Base-by-base conservation (phyloP, 2,113 vertebrate genomes). In the Haliaeetus leucogaster region DNA sequence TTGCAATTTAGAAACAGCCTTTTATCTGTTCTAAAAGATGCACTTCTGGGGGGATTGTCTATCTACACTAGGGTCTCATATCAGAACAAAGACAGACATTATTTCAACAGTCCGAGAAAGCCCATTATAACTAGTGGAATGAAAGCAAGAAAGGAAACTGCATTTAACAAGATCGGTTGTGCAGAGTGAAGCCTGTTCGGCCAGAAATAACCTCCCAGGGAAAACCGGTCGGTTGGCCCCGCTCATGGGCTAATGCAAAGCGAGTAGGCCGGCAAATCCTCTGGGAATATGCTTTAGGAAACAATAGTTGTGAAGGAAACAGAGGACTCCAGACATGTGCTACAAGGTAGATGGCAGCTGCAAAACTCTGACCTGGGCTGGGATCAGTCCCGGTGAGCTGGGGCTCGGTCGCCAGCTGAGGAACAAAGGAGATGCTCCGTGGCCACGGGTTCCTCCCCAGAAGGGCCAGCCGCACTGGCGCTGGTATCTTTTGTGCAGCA, bases 31-130 rank as follows among this genome's bases (percentile, higher is more conserved):
- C 92, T 80, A 34, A 63, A 85, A 79, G 67, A 72, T 5, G 21
- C 47, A 34, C 52, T 73, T 53, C 16, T 12, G 4, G 9, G 13
- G 65, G 36, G 79, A 93, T 70, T 34, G 48, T 30, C 27, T 68
- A 63, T 63, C 82, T 62, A 70, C 15, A 7, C 80, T n/a, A 81
- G 90, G 73, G 73, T 96, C 70, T 96, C 18, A 6, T 34, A 73
- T 29, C 82, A 89, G 97, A 97, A 98, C 97, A 98, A 98, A 98
- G 97, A 83, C 90, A 94, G 47, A 47, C 56, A 25, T 50, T 61
- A 81, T 63, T 79, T 40, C 62, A 66, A 50, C 96, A 86, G 71
- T 79, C 82, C 8, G 29, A 91, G 38, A 70, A 36, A 7, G 66
- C 42, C n/a, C 1, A 3, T 25, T 47, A 30, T 42, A 70, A 40